Percentiles rank a stretch among this genome's conserved stretches.
Evolutionary conservation across 2,888 invertebrate species (phyloP).

Genomic region (Sinodicranocentrus sp.): DNA sequence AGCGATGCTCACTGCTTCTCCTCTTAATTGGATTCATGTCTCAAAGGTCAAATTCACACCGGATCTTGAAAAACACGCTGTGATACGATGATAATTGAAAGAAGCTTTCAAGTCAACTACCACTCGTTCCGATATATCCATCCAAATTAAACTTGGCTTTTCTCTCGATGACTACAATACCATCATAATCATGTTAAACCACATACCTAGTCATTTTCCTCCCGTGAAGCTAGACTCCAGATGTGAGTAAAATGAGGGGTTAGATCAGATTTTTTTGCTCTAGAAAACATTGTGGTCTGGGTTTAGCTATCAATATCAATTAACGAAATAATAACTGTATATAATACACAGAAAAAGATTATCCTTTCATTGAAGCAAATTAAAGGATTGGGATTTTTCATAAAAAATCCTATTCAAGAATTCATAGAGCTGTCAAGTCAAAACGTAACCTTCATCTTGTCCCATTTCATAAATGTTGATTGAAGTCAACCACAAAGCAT

Average conservation of each 20-base stretch:
- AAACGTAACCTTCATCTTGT: background rate
- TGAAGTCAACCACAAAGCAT: background rate
- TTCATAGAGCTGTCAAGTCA: background rate
- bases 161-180: background rate
- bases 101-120: background rate
- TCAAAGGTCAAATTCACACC: constrained; percentile 55
- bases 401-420: background rate
- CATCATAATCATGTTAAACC: background rate
- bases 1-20: background rate
- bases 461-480: background rate
- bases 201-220: background rate
- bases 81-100: constrained; percentile 36
- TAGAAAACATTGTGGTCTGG: no score
- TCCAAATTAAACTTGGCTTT: background rate
- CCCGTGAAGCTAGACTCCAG: no score
- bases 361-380: no score
- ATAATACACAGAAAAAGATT: background rate
- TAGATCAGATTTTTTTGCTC: no score
- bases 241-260: no score
- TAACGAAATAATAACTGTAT: constrained; percentile 8
- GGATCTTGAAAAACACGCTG: constrained; percentile 35
- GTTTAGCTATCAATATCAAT: constrained; percentile 11
- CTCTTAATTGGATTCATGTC: constrained; percentile 52
- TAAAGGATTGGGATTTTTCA: no score
- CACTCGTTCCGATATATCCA: background rate